Evolutionary conservation across 2,888 invertebrate genomes (phyloP), one percentile per base, ranked within the genome.

Genomic region (Drosophila parthenogenetica): DNA sequence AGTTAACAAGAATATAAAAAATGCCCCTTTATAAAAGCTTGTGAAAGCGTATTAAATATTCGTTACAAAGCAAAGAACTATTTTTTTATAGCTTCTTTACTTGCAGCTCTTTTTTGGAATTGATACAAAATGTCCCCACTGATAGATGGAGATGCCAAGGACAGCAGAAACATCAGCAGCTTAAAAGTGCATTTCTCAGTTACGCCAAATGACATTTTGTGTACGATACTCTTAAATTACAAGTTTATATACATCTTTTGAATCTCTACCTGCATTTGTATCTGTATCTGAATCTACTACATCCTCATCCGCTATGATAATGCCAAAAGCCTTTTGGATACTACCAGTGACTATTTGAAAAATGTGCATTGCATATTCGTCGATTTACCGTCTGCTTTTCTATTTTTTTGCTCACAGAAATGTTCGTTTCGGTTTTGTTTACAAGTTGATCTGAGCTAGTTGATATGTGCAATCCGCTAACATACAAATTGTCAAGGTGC

Each of bases 171-270:
- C 60, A 69, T 53, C 51, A 60, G 65, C 71, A 80, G 81, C 84
- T 86, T 88, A 81, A 83, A 84, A 84, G 87, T 85, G 81, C 89
- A 85, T 88, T 88, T 85, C 89, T 81, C 73, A 86, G 89, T 83
- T 65, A 73, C 84, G 73, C 69, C 74, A 77, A 77, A 75, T 87
- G 77, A 79, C 87, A 85, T 88, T 85, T 88, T 85, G 87, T 77
- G 87, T 84, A 79, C 76, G 73, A 53, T 71, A 42, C 83, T 69
- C 82, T 77, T 73, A 81, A 88, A 85, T 87, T 86, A 85, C 84
- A 74, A 72, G 68, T 65, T 84, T 87, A 73, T 71, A 61, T 73
- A 65, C 29, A 8, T 2, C 29, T 29, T 69, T 55, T 64, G 67
- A 62, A 46, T 53, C 67, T 42, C 69, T 57, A 67, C 60, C 65